phyloP scores from a whole-genome alignment of 2,797 vertebrate genomes.

The Sphaeramia orbicularis region DNA sequence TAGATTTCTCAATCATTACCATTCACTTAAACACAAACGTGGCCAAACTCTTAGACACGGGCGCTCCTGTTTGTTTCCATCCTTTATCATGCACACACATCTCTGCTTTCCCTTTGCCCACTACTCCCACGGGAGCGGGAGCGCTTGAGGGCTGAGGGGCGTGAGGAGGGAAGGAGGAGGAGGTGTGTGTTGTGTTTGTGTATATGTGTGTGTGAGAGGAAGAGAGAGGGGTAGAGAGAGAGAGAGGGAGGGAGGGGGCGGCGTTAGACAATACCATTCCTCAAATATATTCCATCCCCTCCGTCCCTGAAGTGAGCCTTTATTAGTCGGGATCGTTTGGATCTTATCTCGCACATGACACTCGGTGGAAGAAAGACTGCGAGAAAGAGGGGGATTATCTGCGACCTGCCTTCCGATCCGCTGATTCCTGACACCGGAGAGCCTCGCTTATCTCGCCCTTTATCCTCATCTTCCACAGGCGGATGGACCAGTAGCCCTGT shows the following conservation, averaged over 20 bases:
- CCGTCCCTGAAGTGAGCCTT: conserved; percentile 82
- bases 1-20: conserved; percentile 27
- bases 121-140: conserved; percentile 73
- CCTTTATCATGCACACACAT: conserved; percentile 85
- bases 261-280: conserved; percentile 85
- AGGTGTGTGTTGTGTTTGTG: conserved; percentile 20
- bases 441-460: conserved; percentile 58
- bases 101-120: conserved; percentile 80
- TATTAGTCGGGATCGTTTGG: conserved; percentile 80
- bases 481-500: conserved; percentile 68
- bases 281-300: conserved; percentile 84
- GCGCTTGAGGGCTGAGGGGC: conserved; percentile 77
- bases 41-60: conserved; percentile 40
- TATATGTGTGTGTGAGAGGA: conserved; percentile 26
- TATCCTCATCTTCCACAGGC: conserved; percentile 57
- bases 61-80: conserved; percentile 31
- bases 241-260: conserved; percentile 72
- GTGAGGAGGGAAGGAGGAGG: conserved; percentile 68
- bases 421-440: conserved; percentile 62
- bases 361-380: conserved; percentile 41
- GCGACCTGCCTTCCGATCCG: conserved; percentile 58
- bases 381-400: conserved; percentile 59
- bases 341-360: conserved; percentile 77
- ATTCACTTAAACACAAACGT: conserved; percentile 34
- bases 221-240: conserved; percentile 72